Percentiles rank a stretch among this genome's conserved stretches.
These are phyloP conservation scores for Barbus barbus DNA, from an alignment of 2,113 vertebrate species.

Conservation along the genomic window DNA sequence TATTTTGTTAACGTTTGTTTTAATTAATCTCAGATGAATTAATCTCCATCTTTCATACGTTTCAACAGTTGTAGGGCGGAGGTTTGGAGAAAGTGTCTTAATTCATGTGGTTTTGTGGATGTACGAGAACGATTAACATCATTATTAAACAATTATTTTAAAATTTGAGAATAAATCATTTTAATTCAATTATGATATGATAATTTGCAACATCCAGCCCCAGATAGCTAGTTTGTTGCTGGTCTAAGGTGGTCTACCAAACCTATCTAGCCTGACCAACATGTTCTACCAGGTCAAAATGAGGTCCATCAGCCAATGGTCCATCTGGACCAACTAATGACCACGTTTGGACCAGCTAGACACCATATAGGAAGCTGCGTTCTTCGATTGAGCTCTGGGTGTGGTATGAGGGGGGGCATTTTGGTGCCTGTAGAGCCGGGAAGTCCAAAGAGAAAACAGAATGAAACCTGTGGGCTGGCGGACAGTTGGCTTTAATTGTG, in stretches of 20 bases:
- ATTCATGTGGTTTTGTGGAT: background rate
- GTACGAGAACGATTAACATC: background rate
- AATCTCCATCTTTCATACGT: background rate
- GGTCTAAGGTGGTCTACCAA: background rate
- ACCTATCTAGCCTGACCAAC: background rate
- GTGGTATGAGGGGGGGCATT: background rate
- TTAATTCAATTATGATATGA: background rate
- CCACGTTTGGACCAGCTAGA: background rate
- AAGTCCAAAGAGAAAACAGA: constrained; percentile 24
- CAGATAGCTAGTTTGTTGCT: background rate
- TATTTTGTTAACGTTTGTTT: no score
- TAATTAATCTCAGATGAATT: background rate
- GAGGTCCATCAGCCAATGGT: background rate
- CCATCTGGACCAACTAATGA: background rate
- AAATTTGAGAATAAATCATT: no score
- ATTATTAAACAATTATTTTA: background rate
- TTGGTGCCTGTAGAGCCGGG: background rate
- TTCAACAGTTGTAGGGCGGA: background rate
- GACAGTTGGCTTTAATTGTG: constrained; percentile 44
- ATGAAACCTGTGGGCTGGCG: constrained; percentile 22
- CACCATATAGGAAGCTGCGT: background rate
- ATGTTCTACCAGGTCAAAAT: background rate
- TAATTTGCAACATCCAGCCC: background rate
- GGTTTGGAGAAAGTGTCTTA: background rate
- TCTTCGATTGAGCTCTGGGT: background rate